A percentile compares a stretch with the other conserved stretches of the same genome.
phyloP scores from a whole-genome alignment of 2,797 vertebrate species.

The Paratrypauchen microcephalus region DNA sequence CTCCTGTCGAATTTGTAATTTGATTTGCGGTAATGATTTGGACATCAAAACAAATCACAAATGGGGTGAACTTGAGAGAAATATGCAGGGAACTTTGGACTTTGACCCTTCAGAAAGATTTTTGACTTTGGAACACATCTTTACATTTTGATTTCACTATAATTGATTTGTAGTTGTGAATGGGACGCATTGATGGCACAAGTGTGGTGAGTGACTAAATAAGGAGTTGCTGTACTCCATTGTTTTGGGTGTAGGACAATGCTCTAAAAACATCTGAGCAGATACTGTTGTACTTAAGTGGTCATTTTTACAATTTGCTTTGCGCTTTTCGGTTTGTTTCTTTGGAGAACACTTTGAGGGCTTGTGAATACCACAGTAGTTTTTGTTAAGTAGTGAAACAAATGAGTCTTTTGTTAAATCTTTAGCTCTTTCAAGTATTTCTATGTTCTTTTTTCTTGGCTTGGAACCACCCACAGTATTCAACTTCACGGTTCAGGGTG shows the following conservation, averaged over 20 bases:
- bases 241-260: conserved; percentile 23
- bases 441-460: conserved; percentile 49
- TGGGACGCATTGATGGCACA: not conserved
- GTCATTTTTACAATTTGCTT: conserved; percentile 52
- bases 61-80: not conserved
- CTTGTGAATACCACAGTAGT: conserved; percentile 42
- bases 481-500: conserved; percentile 51
- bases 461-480: conserved; percentile 77
- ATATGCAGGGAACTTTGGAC: not conserved
- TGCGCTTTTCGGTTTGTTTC: conserved; percentile 26
- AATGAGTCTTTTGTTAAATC: conserved; percentile 42
- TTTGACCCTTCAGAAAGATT: not conserved
- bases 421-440: conserved; percentile 46
- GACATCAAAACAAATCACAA: conserved; percentile 15
- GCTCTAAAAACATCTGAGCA: conserved; percentile 28
- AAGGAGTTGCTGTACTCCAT: conserved; percentile 27
- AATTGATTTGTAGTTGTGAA: not conserved
- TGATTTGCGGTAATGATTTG: conserved; percentile 45
- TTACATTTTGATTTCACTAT: not conserved
- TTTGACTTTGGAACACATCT: not conserved
- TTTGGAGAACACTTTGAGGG: conserved; percentile 33
- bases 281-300: conserved; percentile 22
- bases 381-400: conserved; percentile 49
- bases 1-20: conserved; percentile 35
- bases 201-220: not conserved